Conservation (phyloP, 2,888 invertebrate genomes). For the Tetanocera ferruginea region DNA sequence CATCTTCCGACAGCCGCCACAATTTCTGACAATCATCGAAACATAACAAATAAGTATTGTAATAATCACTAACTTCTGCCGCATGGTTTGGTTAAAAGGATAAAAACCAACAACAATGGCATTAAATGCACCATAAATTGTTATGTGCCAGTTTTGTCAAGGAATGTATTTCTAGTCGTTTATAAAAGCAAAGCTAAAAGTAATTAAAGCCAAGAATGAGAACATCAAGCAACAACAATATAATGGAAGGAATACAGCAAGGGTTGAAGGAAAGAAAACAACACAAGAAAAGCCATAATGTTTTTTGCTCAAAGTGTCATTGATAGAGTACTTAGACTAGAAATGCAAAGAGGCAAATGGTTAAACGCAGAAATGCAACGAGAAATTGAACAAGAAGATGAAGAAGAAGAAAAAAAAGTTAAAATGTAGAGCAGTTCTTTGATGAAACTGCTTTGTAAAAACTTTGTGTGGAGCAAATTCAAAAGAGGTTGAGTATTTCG, state of each 20-base stretch:
- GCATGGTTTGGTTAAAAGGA: too few relatives aligned
- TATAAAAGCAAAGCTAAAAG: background rate
- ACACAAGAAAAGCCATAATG: conserved; percentile 6
- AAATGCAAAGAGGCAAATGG: conserved; percentile 3
- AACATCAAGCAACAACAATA: background rate
- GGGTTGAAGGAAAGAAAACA: background rate
- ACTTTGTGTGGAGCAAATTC: too few relatives aligned
- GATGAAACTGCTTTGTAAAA: too few relatives aligned
- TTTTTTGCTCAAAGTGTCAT: conserved; percentile 25
- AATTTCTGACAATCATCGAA: too few relatives aligned
- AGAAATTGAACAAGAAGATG: background rate
- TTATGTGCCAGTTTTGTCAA: background rate
- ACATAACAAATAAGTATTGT: too few relatives aligned
- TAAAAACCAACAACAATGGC: conserved; percentile 5
- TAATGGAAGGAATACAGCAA: background rate
- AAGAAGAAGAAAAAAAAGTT: background rate
- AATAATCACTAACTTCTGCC: too few relatives aligned
- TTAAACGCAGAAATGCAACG: background rate
- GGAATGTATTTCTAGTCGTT: background rate
- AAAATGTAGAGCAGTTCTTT: too few relatives aligned
- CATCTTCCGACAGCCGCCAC: too few relatives aligned
- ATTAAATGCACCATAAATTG: conserved; percentile 7
- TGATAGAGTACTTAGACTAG: conserved; percentile 21
- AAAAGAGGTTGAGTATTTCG: too few relatives aligned
- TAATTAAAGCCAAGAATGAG: conserved; percentile 21